A percentile compares a stretch with the other conserved stretches of the same genome.
phyloP scores from a whole-genome alignment of 2,113 vertebrate species.

The Grallaria varia region DNA sequence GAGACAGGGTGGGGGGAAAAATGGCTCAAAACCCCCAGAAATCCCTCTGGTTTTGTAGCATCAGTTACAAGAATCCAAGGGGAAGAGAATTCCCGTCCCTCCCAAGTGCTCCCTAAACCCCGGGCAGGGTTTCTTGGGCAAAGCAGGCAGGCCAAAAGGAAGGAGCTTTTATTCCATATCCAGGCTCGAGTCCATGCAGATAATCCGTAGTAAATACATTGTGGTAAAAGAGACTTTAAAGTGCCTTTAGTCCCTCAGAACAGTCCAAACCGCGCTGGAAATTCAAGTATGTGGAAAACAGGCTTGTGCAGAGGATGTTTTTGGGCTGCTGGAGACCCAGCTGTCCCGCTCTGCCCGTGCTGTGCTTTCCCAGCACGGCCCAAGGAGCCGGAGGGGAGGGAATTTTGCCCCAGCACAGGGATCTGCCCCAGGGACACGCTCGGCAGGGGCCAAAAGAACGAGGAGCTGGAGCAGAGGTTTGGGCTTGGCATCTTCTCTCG shows the following conservation, averaged over 20 bases:
- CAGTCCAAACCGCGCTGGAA: background rate
- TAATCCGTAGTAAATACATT: background rate
- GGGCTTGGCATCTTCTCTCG: background rate
- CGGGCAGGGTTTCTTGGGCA: conserved; percentile 2
- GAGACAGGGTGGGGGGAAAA: background rate
- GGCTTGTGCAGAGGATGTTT: background rate
- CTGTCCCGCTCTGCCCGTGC: background rate
- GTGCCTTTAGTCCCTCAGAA: background rate
- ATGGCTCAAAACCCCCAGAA: background rate
- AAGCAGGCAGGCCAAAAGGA: conserved; percentile 6
- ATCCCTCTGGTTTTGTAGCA: background rate
- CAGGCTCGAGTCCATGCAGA: conserved; percentile 26
- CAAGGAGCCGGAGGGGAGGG: background rate
- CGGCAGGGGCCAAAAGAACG: accelerated
- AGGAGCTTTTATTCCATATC: background rate
- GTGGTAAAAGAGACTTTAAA: background rate
- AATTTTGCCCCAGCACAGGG: background rate
- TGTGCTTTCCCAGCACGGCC: background rate
- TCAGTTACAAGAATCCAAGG: background rate
- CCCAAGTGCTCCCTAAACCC: background rate
- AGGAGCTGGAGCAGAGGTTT: background rate
- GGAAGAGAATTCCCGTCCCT: background rate
- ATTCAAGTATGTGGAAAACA: conserved; percentile 22
- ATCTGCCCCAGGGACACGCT: too few relatives aligned
- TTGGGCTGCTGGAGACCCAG: too few relatives aligned